Percentiles rank a stretch among this genome's conserved stretches.
Conservation (phyloP, 2,113 vertebrate genomes). For the Hyperoodon ampullatus region DNA sequence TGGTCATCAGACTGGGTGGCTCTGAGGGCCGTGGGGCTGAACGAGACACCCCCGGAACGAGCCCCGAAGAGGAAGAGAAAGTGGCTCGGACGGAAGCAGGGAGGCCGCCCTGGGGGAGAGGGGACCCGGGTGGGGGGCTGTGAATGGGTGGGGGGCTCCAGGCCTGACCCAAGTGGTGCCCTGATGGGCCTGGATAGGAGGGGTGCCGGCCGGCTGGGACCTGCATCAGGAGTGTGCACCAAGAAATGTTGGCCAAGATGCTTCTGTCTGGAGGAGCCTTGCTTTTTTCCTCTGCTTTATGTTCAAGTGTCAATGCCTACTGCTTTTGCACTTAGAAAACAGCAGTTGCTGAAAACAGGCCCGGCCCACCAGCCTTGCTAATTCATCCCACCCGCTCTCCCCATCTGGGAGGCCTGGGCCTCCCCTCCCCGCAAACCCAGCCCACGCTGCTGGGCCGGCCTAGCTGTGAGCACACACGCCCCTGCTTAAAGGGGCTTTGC, state of each 20-base stretch:
- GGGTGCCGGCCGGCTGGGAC: no score
- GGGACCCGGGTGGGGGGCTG: background rate
- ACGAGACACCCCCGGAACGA: no score
- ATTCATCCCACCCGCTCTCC: background rate
- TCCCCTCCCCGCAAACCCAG: background rate
- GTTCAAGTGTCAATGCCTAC: rapidly evolving
- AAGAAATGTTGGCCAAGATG: rapidly evolving
- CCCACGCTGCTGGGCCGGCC: rapidly evolving
- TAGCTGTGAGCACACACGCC: background rate
- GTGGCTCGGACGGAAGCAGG: background rate
- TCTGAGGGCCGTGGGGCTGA: background rate
- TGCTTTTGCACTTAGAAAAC: background rate
- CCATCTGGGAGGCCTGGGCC: no score
- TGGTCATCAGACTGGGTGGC: rapidly evolving
- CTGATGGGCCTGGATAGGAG: rapidly evolving
- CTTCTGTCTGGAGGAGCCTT: background rate
- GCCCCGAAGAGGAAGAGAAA: no score
- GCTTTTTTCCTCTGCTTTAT: background rate
- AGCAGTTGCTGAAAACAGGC: no score
- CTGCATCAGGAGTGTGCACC: rapidly evolving
- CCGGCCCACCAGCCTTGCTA: background rate
- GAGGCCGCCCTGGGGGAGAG: background rate
- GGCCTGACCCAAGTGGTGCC: background rate
- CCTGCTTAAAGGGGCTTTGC: background rate
- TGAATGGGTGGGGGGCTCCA: background rate